These are phyloP conservation scores for Venustaconcha ellipsiformis DNA, from an alignment of 1,140 invertebrate species.

Conservation along the genomic window DNA sequence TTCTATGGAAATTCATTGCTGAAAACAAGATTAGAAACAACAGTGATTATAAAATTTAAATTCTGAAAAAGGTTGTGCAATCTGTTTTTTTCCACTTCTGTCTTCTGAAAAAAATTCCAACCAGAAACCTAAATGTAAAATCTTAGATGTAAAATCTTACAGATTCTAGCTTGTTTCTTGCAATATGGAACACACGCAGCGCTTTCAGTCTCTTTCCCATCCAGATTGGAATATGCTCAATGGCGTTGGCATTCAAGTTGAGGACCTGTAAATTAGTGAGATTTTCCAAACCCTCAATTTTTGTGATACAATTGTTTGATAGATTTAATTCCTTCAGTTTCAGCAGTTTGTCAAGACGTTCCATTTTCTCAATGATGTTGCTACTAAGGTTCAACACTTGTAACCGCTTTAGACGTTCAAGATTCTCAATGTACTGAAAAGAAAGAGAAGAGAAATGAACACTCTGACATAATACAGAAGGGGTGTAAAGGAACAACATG, in stretches of 20 bases:
- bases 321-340: constrained; percentile 62
- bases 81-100: neutral
- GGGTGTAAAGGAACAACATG: neutral
- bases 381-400: constrained; percentile 59
- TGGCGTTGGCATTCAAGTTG: constrained; percentile 60
- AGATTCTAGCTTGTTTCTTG: constrained; percentile 59
- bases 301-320: constrained; percentile 56
- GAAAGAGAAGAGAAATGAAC: neutral
- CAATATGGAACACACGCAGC: constrained; percentile 57
- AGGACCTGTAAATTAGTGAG: constrained; percentile 57
- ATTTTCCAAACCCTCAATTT: constrained; percentile 63
- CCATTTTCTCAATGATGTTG: constrained; percentile 66
- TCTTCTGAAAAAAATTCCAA: neutral
- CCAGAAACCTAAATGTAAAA: neutral
- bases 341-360: constrained; percentile 61
- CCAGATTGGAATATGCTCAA: constrained; percentile 64
- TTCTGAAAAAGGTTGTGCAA: too few relatives aligned
- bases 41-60: too few relatives aligned
- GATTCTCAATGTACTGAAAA: constrained; percentile 66
- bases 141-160: constrained; percentile 39
- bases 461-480: neutral
- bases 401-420: constrained; percentile 56
- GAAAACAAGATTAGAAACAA: too few relatives aligned
- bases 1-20: too few relatives aligned
- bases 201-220: constrained; percentile 59